Conservation (phyloP, 1,140 invertebrate genomes). For the Octopus sinensis region DNA sequence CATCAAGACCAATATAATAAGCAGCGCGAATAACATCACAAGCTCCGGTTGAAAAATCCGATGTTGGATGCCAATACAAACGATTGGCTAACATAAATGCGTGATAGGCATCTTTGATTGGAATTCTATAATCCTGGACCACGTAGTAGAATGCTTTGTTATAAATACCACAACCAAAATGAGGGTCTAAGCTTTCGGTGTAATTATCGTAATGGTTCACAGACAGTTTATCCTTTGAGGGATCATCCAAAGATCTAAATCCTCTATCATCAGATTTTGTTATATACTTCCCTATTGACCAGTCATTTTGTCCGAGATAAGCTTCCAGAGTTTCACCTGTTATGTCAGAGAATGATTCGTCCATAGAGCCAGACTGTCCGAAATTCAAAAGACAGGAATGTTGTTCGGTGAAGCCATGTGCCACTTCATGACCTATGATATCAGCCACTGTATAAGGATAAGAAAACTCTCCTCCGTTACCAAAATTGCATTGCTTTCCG, state of each 20-base stretch:
- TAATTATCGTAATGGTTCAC: slow-evolving; percentile 30
- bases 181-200: slow-evolving; percentile 24
- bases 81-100: slow-evolving; percentile 36
- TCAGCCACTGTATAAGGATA: slow-evolving; percentile 29
- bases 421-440: slow-evolving; percentile 35
- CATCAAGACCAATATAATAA: slow-evolving; percentile 29
- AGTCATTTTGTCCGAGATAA: slow-evolving; percentile 24
- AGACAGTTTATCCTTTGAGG: slow-evolving; percentile 28
- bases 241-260: slow-evolving; percentile 28
- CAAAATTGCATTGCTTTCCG: slow-evolving; percentile 18
- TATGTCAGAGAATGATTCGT: slow-evolving; percentile 42
- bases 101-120: slow-evolving; percentile 27
- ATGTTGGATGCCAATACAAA: slow-evolving; percentile 33
- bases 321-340: slow-evolving; percentile 33
- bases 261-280: slow-evolving; percentile 19
- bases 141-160: slow-evolving; percentile 32
- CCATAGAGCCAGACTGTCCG: slow-evolving; percentile 32
- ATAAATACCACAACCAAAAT: slow-evolving; percentile 34
- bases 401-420: slow-evolving; percentile 35
- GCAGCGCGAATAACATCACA: slow-evolving; percentile 39
- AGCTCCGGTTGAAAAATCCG: slow-evolving; percentile 26
- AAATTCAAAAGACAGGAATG: slow-evolving; percentile 32
- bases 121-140: slow-evolving; percentile 20
- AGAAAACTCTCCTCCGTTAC: slow-evolving; percentile 27
- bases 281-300: slow-evolving; percentile 20